Conservation (phyloP, 2,888 invertebrate species). For the Theretra japonica region DNA sequence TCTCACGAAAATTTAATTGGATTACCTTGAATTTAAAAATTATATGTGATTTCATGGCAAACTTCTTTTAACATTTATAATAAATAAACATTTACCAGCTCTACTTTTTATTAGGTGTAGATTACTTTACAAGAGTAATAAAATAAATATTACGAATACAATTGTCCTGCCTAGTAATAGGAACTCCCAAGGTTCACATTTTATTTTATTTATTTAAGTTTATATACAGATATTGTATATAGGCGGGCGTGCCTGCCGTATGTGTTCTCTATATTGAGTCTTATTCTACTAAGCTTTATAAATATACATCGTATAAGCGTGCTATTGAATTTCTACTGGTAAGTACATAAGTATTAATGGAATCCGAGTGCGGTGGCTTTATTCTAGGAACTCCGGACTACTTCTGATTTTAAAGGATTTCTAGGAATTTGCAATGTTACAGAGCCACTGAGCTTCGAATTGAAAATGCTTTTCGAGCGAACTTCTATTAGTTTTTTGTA, state of each 20-base stretch:
- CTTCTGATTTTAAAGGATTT: constrained; percentile 40
- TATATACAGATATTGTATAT: too few species aligned
- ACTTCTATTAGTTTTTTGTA: neutral
- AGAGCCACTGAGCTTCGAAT: neutral
- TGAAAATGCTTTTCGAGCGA: neutral
- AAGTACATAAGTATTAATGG: constrained; percentile 58
- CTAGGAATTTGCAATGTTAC: neutral
- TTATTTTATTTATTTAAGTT: too few species aligned
- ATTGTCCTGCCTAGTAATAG: neutral
- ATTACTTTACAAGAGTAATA: neutral
- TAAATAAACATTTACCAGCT: too few species aligned
- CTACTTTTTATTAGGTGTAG: too few species aligned
- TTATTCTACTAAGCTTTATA: neutral
- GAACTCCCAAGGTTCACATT: neutral
- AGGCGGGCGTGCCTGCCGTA: too few species aligned
- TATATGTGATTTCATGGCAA: too few species aligned
- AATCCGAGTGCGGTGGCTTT: constrained; percentile 69
- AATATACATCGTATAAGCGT: neutral
- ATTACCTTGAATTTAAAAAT: too few species aligned
- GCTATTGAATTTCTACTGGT: neutral
- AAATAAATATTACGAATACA: neutral
- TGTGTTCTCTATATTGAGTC: too few species aligned
- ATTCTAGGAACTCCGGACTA: constrained; percentile 51
- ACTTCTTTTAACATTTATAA: too few species aligned
- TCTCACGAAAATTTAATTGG: too few species aligned